phyloP scores from a whole-genome alignment of 2,113 vertebrate genomes.

The Vanacampus margaritifer region DNA sequence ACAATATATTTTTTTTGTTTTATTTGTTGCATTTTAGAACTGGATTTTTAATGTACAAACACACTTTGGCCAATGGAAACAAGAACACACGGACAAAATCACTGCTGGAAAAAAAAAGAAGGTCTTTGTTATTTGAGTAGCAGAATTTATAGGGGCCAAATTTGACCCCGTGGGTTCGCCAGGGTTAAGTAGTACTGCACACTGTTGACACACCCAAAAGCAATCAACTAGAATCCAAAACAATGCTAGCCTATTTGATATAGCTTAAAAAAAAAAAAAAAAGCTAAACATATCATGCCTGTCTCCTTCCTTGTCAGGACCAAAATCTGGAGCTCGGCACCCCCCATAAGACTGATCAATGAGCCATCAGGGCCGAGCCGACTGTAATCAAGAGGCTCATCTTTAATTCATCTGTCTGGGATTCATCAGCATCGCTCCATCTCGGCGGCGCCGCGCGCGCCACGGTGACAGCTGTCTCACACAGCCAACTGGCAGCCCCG shows the following conservation, averaged over 20 bases:
- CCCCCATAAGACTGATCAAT: constrained; percentile 44
- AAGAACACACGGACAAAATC: no score
- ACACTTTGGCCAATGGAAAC: no score
- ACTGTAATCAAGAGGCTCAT: constrained; percentile 66
- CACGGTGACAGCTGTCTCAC: constrained; percentile 54
- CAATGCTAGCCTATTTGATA: not conserved
- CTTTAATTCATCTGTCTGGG: constrained; percentile 70
- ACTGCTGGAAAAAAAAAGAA: no score
- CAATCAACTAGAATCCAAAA: not conserved
- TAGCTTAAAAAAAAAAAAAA: constrained; percentile 1
- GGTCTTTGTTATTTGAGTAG: no score
- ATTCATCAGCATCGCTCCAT: constrained; percentile 63
- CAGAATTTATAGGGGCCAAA: no score
- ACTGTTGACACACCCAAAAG: not conserved
- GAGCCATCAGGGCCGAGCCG: constrained; percentile 44
- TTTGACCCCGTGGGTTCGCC: no score
- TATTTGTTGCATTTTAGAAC: no score
- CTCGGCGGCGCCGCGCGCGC: constrained; percentile 30
- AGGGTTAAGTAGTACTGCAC: no score
- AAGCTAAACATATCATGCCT: constrained; percentile 2
- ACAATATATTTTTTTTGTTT: no score
- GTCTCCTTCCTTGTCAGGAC: constrained; percentile 15
- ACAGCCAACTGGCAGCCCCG: constrained; percentile 35
- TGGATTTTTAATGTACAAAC: no score
- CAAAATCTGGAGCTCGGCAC: constrained; percentile 26